These are phyloP conservation scores for Bombus impatiens DNA, from an alignment of 1,140 invertebrate species.

Conservation along the genomic window DNA sequence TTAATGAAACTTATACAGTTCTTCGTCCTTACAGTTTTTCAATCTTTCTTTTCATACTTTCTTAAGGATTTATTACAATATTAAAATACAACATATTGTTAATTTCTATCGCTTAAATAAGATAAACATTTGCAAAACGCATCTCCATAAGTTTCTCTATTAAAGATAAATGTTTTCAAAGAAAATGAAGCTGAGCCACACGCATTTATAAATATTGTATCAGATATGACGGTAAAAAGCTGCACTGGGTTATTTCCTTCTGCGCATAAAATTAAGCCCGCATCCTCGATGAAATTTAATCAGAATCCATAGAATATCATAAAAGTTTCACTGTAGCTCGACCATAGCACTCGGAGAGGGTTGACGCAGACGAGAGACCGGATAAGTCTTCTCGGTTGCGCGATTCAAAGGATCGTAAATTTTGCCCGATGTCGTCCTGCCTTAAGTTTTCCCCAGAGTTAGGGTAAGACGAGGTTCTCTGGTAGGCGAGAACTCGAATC, in stretches of 20 bases:
- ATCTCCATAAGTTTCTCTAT: neutral
- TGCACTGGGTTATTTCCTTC: neutral
- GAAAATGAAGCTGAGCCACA: neutral
- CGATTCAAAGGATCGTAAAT: conserved; percentile 75
- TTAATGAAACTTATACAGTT: neutral
- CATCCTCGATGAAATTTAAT: conserved; percentile 39
- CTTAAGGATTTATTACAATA: neutral
- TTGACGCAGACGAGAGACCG: conserved; percentile 27
- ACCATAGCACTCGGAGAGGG: neutral
- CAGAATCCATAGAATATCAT: conserved; percentile 50
- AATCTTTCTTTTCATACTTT: neutral
- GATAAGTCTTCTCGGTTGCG: conserved; percentile 70
- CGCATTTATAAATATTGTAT: neutral
- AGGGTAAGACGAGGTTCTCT: conserved; percentile 38
- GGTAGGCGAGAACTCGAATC: conserved; percentile 68
- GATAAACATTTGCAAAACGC: neutral
- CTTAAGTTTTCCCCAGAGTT: conserved; percentile 64
- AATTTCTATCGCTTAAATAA: neutral
- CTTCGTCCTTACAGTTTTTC: too few relatives aligned
- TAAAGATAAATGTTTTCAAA: neutral
- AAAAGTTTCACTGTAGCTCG: conserved; percentile 30
- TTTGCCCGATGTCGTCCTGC: conserved; percentile 61
- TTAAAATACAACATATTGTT: neutral
- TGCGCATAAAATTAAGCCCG: conserved; percentile 30
- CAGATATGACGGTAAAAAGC: neutral